Base-by-base conservation (phyloP, 2,113 vertebrate genomes). In the Megatriorchis doriae region DNA sequence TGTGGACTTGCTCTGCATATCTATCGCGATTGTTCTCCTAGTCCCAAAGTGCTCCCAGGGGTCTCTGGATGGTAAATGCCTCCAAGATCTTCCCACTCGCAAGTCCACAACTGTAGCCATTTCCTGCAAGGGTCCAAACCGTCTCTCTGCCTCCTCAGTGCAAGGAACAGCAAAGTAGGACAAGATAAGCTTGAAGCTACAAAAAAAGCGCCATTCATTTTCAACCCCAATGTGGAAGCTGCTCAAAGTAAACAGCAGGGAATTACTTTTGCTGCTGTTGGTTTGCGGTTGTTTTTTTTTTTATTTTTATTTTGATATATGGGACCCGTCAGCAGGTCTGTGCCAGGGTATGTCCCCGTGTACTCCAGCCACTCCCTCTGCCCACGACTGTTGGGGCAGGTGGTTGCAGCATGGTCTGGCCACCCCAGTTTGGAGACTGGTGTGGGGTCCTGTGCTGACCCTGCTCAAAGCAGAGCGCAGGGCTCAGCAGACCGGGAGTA, bases 301-400 rank as follows among this genome's bases (percentile, higher is more conserved):
- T 13, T 6, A 7, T 38, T 72, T 78, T 42, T 52, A 10, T 71
- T 91, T 75, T 53, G 36, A 53, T 86, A n/a, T 23, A 21, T 0
- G 9, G 52, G 48, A 26, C 5, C 31, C 14, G 7, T 40, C 4
- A 3, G 20, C 43, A 47, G 18, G 25, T 29, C 36, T 25, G 18
- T 73, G 36, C 22, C 8, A 34, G 43, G 29, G 9, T 34, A 9
- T 1, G 10, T 73, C 36, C 42, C 43, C 2, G 0, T 0, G 0
- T 7, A 0, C 4, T 38, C 32, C 61, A 21, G 38, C 17, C 3
- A 4, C 31, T 82, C 25, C 36, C 42, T 26, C 42, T 68, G 80
- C 43, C 58, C 43, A 19, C 0, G 0, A 3, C 42, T 53, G 11
- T 0, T 71, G 29, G 19, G 47, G 1, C 84, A 23, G 4, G 1